Conservation (phyloP, 23 tunicate genomes). For the Diplosoma virens region DNA sequence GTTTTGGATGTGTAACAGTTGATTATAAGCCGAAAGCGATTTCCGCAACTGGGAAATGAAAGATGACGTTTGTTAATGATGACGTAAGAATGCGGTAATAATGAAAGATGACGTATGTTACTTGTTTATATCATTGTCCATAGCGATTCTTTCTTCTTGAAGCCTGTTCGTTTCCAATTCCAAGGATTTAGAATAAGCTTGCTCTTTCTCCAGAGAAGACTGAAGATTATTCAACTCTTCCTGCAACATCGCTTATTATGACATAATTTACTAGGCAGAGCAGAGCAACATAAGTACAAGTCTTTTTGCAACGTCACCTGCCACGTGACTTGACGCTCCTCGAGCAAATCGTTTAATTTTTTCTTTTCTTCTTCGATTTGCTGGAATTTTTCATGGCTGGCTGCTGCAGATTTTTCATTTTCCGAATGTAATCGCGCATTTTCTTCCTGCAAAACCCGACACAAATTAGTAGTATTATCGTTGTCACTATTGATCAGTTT, state of each 20-base stretch:
- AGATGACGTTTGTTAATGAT: too few relatives aligned
- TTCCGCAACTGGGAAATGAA: too few relatives aligned
- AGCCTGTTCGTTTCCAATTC: constrained; percentile 27
- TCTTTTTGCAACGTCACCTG: too few relatives aligned
- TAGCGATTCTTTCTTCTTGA: constrained; percentile 36
- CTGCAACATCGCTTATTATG: too few relatives aligned
- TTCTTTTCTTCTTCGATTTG: constrained; percentile 26
- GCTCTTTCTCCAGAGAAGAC: constrained; percentile 49
- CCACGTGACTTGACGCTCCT: constrained; percentile 20
- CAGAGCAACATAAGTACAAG: too few relatives aligned
- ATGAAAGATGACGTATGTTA: background rate
- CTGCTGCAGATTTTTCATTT: constrained; percentile 31
- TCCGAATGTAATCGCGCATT: constrained; percentile 40
- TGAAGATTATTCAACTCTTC: constrained; percentile 50
- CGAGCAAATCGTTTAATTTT: constrained; percentile 8
- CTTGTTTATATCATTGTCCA: constrained; percentile 33
- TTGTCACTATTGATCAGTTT: too few relatives aligned
- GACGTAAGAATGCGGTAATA: too few relatives aligned
- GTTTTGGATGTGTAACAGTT: too few relatives aligned
- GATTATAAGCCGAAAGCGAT: too few relatives aligned
- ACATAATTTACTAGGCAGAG: too few relatives aligned
- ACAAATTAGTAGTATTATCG: too few relatives aligned
- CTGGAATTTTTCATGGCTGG: constrained; percentile 18
- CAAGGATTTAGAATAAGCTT: constrained; percentile 34
- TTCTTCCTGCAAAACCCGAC: constrained; percentile 41